Evolutionary conservation across 2,797 vertebrate genomes (phyloP), one percentile per base, ranked within the genome.

Genomic region (Syndactyla subalaris): DNA sequence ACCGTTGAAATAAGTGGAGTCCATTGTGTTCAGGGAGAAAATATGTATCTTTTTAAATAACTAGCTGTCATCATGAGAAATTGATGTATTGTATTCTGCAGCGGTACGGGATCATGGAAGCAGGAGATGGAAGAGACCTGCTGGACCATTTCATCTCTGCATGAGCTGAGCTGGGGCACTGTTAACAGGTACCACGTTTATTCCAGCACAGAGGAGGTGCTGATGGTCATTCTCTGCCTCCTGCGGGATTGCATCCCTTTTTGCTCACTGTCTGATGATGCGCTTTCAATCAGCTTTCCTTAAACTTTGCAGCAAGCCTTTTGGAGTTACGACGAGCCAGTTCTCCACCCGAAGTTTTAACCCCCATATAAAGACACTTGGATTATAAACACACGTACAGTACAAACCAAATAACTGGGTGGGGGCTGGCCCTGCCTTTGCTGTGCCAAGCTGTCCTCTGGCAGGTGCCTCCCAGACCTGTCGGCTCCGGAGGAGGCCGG

Each of bases 391-490:
- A 4, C 14, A 18, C 0, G 19, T 14, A 14, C 7, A 14, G 29
- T 4, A 34, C 6, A 34, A 63, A 12, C 3, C 3, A 2, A 23
- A 7, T 38, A 27, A 19, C 0, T 4, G 43, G 4, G 7, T 5
- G 34, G 18, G 6, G 18, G 26, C n/a, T 4, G 2, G 23, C 1
- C 14, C 18, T 16, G 4, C 49, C 0, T 20, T 22, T 1, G 67
- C 77, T 12, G 27, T 4, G 34, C 16, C 23, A 7, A 7, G 45
- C 14, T 45, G 10, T 20, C 3, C 54, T 2, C 17, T 8, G 51
- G 3, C 49, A 4, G 36, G 4, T 7, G 29, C 29, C 70, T 4
- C 2, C 2, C 27, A 3, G 30, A 6, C 7, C 66, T 2, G 71
- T 30, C 20, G 55, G 49, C 57, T 49, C 14, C 34, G 58, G 32